A percentile compares a stretch with the other conserved stretches of the same genome.
Evolutionary conservation across 2,113 vertebrate species (phyloP).

Genomic region (Ammospiza nelsoni): DNA sequence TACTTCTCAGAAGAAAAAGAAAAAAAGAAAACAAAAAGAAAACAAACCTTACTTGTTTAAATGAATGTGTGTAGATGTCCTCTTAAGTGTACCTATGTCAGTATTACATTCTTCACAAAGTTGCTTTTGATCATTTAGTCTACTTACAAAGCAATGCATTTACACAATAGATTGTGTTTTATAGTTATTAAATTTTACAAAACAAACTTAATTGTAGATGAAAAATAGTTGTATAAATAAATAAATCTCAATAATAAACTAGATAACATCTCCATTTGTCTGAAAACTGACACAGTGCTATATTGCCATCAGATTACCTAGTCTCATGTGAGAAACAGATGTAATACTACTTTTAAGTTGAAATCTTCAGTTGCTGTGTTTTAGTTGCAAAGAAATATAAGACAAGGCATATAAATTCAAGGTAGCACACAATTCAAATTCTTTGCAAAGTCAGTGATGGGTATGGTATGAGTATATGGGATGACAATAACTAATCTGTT

Average conservation of each 20-base stretch:
- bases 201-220: neutral
- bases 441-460: neutral
- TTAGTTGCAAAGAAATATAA: neutral
- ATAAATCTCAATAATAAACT: neutral
- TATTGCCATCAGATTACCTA: neutral
- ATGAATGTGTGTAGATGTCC: neutral
- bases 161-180: neutral
- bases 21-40: neutral
- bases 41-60: accelerated
- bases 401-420: neutral
- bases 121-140: neutral
- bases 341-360: neutral
- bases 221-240: neutral
- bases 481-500: neutral
- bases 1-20: neutral
- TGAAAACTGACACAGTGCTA: neutral
- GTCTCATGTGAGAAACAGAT: neutral
- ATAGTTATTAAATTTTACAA: neutral
- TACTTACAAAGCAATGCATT: neutral
- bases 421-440: neutral
- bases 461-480: neutral
- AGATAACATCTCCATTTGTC: neutral
- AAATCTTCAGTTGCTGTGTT: neutral
- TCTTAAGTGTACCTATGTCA: neutral
- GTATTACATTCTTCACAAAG: neutral